Evolutionary conservation across 2,113 vertebrate species (phyloP).

Genomic region (Dromas ardeola): DNA sequence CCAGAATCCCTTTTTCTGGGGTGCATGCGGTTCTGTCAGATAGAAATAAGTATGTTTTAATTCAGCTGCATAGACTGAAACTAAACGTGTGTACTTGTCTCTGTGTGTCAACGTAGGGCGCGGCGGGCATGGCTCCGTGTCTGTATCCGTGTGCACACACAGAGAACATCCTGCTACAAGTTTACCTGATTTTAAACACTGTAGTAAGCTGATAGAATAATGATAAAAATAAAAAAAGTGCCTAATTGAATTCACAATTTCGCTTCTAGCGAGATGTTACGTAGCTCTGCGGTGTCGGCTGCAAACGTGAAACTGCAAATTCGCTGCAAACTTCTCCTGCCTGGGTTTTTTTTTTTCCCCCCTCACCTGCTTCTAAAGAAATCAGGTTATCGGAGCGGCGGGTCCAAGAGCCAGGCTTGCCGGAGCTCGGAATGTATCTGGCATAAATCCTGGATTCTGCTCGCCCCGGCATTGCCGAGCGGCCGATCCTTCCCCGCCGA

Average conservation of each 20-base stretch:
- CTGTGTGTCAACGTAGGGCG: neutral
- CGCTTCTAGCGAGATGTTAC: fast-evolving
- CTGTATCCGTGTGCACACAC: neutral
- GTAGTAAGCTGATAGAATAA: neutral
- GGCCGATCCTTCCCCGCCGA: neutral
- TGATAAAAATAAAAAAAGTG: neutral
- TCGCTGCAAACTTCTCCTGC: fast-evolving
- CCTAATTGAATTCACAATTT: neutral
- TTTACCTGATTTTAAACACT: neutral
- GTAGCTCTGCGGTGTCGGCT: fast-evolving
- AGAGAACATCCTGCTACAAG: neutral
- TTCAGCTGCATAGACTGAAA: conserved; percentile 24
- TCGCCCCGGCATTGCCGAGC: neutral
- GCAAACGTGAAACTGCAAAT: neutral
- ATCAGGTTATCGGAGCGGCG: fast-evolving
- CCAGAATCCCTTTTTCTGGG: conserved; percentile 17
- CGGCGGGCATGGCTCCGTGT: neutral
- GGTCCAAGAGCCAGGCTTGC: neutral
- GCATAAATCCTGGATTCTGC: neutral
- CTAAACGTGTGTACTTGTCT: neutral
- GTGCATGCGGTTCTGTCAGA: conserved; percentile 67
- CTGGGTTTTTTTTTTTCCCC: too few species aligned
- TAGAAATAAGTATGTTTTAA: conserved; percentile 49
- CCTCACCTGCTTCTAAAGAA: neutral
- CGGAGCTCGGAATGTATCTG: neutral